A percentile compares a stretch with the other conserved stretches of the same genome.
Conservation (phyloP, 2,888 invertebrate species). For the Scrobipalpa costella region DNA sequence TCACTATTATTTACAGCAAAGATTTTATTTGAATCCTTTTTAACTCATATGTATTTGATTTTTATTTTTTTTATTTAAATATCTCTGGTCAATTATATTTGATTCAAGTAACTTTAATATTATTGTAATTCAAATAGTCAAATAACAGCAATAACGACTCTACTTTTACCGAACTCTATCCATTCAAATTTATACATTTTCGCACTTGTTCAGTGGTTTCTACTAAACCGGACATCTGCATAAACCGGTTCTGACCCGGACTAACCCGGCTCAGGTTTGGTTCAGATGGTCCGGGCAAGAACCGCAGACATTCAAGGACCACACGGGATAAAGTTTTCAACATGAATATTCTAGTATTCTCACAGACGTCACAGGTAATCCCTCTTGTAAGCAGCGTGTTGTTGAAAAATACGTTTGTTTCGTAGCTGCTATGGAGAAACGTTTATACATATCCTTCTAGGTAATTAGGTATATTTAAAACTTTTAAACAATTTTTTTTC, state of each 20-base stretch:
- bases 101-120: no score
- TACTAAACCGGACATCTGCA: not conserved
- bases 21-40: not conserved
- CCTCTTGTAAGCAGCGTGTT: not conserved
- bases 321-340: not conserved
- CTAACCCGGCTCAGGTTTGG: not conserved
- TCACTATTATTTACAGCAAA: no score
- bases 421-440: not conserved
- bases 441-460: no score
- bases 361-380: not conserved
- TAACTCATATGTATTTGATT: not conserved
- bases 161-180: not conserved
- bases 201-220: not conserved
- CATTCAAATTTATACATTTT: not conserved
- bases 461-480: no score
- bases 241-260: not conserved
- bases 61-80: no score
- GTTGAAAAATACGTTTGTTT: not conserved
- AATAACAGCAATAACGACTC: no score
- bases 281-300: not conserved
- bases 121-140: no score
- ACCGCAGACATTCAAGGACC: not conserved
- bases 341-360: conserved; percentile 12
- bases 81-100: no score
- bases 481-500: no score